A percentile compares a stretch with the other conserved stretches of the same genome.
These are phyloP conservation scores for Myiozetetes cayanensis DNA, from an alignment of 2,113 vertebrate species.

Conservation along the genomic window DNA sequence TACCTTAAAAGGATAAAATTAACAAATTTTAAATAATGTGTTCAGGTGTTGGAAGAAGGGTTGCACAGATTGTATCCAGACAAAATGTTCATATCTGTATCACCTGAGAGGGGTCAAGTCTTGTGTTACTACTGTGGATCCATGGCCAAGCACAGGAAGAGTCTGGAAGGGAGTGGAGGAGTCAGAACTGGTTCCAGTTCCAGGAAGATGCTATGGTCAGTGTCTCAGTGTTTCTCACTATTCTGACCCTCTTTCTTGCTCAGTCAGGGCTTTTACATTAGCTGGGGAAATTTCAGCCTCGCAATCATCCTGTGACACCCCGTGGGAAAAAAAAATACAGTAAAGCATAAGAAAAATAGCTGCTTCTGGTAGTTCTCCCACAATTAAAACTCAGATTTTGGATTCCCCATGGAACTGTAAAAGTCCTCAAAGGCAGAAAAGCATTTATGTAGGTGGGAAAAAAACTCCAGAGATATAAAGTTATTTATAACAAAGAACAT, in stretches of 20 bases:
- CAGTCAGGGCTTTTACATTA: background rate
- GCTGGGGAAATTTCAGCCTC: background rate
- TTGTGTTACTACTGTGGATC: background rate
- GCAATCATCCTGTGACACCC: background rate
- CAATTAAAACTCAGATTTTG: background rate
- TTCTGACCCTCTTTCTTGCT: background rate
- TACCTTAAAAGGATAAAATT: background rate
- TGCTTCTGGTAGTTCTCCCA: background rate
- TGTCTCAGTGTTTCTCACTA: background rate
- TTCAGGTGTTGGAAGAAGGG: background rate
- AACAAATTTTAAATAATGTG: background rate
- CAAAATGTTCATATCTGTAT: background rate
- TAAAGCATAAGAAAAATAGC: background rate
- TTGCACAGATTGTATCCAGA: background rate
- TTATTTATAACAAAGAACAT: background rate
- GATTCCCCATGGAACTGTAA: background rate
- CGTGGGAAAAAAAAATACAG: background rate
- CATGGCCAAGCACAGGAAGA: background rate
- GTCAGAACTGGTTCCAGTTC: background rate
- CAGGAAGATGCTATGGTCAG: background rate
- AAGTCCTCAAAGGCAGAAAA: background rate
- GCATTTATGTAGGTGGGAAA: background rate
- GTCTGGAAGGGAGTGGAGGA: background rate
- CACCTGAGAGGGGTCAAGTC: background rate
- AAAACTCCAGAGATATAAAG: background rate